Evolutionary conservation across 2,113 vertebrate species (phyloP).

Genomic region (Archilochus colubris): DNA sequence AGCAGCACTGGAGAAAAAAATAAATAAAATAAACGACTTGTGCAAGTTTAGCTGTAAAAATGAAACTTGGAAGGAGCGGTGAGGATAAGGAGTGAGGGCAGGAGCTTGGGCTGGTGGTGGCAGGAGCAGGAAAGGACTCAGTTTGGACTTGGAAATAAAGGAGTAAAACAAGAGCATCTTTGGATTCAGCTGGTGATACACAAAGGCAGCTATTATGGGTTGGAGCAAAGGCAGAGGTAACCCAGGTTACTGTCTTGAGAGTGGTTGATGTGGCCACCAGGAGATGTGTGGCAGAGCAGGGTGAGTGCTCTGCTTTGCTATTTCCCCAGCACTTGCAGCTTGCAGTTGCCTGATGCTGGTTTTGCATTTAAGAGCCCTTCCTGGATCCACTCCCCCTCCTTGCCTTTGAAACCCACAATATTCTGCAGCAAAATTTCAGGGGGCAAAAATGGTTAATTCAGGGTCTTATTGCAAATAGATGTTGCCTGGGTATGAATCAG

Average conservation of each 20-base stretch:
- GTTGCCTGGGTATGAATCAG: not conserved
- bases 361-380: not conserved
- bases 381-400: not conserved
- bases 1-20: not conserved
- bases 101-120: not conserved
- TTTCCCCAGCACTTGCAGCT: not conserved
- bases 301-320: not conserved
- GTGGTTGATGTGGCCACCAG: not conserved
- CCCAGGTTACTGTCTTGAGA: not conserved
- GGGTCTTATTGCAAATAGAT: not conserved
- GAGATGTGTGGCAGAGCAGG: not conserved
- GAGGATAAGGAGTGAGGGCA: not conserved
- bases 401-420: constrained; percentile 4
- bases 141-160: not conserved
- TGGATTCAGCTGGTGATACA: not conserved
- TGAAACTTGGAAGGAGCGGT: not conserved
- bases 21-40: not conserved
- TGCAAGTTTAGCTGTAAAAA: not conserved
- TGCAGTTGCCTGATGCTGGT: not conserved
- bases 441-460: not conserved
- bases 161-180: not conserved
- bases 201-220: not conserved
- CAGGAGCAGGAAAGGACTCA: not conserved
- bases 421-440: not conserved
- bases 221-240: not conserved